These are phyloP conservation scores for Papilio gigon DNA, from an alignment of 2,888 invertebrate species.

Conservation along the genomic window DNA sequence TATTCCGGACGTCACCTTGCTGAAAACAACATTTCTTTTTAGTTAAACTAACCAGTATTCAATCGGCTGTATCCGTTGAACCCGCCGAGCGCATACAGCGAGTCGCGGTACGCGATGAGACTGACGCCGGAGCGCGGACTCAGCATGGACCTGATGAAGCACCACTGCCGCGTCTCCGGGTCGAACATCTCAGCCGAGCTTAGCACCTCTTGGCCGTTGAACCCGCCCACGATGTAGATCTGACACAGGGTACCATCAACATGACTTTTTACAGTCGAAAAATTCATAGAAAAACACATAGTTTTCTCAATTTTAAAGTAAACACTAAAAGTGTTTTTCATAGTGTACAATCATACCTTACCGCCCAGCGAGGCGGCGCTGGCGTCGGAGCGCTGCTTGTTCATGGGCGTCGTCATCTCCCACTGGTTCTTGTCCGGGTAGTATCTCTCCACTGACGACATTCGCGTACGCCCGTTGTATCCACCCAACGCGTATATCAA, in stretches of 20 bases:
- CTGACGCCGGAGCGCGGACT: constrained; percentile 90
- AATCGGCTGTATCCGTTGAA: constrained; percentile 89
- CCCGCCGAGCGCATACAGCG: constrained; percentile 90
- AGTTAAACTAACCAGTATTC: constrained; percentile 80
- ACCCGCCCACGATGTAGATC: constrained; percentile 91
- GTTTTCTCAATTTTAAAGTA: too few relatives aligned
- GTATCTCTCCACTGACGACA: constrained; percentile 90
- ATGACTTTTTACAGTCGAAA: not conserved
- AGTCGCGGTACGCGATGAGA: constrained; percentile 85
- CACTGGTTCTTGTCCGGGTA: constrained; percentile 89
- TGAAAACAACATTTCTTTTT: not conserved
- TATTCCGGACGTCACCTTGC: too few relatives aligned
- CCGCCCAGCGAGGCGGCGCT: constrained; percentile 86
- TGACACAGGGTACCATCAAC: constrained; percentile 49
- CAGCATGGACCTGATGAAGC: constrained; percentile 86
- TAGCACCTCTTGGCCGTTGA: constrained; percentile 89
- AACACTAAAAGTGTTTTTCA: too few relatives aligned
- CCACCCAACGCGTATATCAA: constrained; percentile 92
- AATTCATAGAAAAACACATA: too few relatives aligned
- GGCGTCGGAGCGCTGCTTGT: constrained; percentile 89
- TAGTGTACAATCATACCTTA: constrained; percentile 69
- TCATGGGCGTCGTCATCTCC: constrained; percentile 90
- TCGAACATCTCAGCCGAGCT: constrained; percentile 89
- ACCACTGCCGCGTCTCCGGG: constrained; percentile 87
- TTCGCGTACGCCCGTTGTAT: constrained; percentile 89